These are phyloP conservation scores for Neosalanx taihuensis DNA, from an alignment of 2,797 vertebrate genomes.

Conservation along the genomic window DNA sequence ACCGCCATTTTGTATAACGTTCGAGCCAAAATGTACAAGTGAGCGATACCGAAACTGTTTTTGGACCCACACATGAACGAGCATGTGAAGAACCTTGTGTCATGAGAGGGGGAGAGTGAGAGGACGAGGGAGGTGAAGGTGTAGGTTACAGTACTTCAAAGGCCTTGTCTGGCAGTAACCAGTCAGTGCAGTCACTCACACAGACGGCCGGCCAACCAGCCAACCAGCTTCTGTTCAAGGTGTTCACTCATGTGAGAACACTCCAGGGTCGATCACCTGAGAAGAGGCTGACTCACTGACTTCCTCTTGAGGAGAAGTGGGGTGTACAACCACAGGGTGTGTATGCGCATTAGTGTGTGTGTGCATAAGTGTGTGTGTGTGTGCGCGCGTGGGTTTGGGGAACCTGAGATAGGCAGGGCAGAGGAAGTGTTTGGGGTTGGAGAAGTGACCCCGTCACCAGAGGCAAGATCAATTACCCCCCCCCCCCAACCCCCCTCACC, in stretches of 20 bases:
- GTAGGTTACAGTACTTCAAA: conserved; percentile 55
- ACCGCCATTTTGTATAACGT: too few relatives aligned
- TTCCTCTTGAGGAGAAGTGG: conserved; percentile 34
- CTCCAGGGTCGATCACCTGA: conserved; percentile 45
- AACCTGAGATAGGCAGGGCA: conserved; percentile 75
- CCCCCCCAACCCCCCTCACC: conserved; percentile 1
- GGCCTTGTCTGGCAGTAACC: conserved; percentile 25
- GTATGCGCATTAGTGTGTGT: too few relatives aligned
- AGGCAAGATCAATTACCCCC: conserved; percentile 48
- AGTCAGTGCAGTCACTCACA: background rate
- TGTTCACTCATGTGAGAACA: conserved; percentile 54
- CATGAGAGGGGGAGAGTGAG: conserved; percentile 10
- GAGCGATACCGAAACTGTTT: too few relatives aligned
- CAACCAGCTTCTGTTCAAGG: conserved; percentile 47
- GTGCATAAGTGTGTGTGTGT: too few relatives aligned
- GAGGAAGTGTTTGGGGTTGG: conserved; percentile 52
- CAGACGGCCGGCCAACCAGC: conserved; percentile 33
- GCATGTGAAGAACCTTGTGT: too few relatives aligned
- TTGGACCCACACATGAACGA: too few relatives aligned
- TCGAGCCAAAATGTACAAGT: too few relatives aligned
- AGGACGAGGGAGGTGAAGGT: conserved; percentile 51
- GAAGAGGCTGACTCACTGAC: conserved; percentile 40
- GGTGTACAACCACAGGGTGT: background rate
- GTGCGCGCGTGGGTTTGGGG: conserved; percentile 45
- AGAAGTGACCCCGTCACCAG: conserved; percentile 39